Base-by-base conservation (phyloP, 2,113 vertebrate species). In the Cheirogaleus medius region DNA sequence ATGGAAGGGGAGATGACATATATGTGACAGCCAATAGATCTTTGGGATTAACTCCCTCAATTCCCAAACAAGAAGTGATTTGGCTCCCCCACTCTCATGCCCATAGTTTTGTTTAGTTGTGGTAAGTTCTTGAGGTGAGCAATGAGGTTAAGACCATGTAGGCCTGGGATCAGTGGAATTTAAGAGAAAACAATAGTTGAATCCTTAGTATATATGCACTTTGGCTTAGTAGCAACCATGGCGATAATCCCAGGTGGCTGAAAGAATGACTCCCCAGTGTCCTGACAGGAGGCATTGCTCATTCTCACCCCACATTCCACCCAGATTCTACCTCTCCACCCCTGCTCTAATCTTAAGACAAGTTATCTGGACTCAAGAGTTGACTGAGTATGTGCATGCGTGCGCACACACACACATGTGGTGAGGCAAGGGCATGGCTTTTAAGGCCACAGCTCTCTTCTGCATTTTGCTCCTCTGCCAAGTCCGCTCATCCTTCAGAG, bases 201-300 rank as follows among this genome's bases (percentile, higher is more conserved):
- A 42, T 76, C 34, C 44, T 54, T 32, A 3, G 34, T 64, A n/a
- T 54, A 9, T 34, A 39, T 42, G 15, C 37, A 66, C 58, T 54
- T 49, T 68, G 93, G 34, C 47, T 92, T 87, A 69, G 60, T 52
- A 74, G 44, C 47, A 84, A n/a, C 52, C 58, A 29, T 85, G 52
- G 42, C 47, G 66, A 0, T 93, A 34, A 78, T 80, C 82, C 42
- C 64, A 63, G 25, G 74, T 69, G 73, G 42, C 66, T 71, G 20
- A 85, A 54, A 58, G 10, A 66, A 8, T 44, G 82, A 20, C 58
- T 90, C 47, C 71, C 39, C 37, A 37, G 68, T 64, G 69, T 71
- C 66, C 81, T 47, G 21, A 44, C 11, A 63, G 15, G 47, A 42
- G 14, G 2, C 15, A 58, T 82, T 32, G 15, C 5, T 77, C 25